These are phyloP conservation scores for Lasioglossum pauxillum DNA, from an alignment of 2,888 invertebrate species.

Conservation along the genomic window DNA sequence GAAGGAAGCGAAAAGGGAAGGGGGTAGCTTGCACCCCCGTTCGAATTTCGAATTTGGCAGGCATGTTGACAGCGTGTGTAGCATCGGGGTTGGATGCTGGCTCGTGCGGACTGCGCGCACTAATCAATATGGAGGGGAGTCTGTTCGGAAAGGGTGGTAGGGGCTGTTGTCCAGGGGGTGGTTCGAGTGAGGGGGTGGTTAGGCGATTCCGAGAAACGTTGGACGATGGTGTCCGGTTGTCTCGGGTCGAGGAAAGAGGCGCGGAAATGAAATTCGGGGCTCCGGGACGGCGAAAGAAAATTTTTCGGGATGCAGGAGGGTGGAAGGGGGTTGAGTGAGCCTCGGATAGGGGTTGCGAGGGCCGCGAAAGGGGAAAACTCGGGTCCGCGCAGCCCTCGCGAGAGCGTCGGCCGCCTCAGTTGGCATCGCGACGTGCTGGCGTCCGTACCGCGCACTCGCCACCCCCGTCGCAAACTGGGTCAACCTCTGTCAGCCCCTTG, in stretches of 20 bases:
- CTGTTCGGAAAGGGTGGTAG: constrained; percentile 50
- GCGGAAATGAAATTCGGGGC: background rate
- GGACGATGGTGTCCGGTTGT: background rate
- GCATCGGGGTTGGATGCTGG: constrained; percentile 61
- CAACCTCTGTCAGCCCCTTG: constrained; percentile 63
- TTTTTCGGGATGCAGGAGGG: background rate
- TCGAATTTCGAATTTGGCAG: constrained; percentile 59
- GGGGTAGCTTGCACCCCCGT: background rate
- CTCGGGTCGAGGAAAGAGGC: background rate
- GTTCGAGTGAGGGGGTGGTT: background rate
- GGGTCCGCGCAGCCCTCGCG: constrained; percentile 41
- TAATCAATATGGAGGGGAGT: constrained; percentile 79
- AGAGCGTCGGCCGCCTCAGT: constrained; percentile 55
- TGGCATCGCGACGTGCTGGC: constrained; percentile 72
- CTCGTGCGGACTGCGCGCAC: constrained; percentile 69
- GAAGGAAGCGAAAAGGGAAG: background rate
- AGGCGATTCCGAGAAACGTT: background rate
- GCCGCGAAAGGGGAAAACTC: constrained; percentile 16
- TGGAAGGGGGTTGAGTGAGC: background rate
- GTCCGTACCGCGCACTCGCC: constrained; percentile 76
- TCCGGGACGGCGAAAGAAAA: background rate
- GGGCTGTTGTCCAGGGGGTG: constrained; percentile 30
- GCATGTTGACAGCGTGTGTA: constrained; percentile 69
- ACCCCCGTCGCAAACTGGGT: constrained; percentile 71
- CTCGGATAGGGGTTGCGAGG: constrained; percentile 35